phyloP scores from a whole-genome alignment of 2,113 vertebrate species.

The Bufo gargarizans region DNA sequence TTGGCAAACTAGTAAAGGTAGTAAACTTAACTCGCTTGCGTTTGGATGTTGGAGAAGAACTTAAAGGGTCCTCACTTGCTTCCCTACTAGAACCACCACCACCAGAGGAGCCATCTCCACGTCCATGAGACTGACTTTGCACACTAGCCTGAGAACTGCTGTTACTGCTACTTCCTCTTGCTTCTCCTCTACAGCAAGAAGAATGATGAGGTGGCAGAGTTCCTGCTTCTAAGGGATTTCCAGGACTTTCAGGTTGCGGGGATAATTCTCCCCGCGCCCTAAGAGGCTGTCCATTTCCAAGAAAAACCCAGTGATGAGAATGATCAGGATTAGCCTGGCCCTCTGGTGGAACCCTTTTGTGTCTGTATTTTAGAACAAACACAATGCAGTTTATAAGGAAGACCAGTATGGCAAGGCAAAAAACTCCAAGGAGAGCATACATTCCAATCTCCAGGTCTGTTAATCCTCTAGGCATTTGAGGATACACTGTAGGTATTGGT shows the following conservation, averaged over 20 bases:
- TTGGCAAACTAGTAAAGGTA: constrained; percentile 93
- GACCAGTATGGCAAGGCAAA: constrained; percentile 95
- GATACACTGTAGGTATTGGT: constrained; percentile 85
- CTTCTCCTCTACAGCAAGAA: constrained; percentile 88
- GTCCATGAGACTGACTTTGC: constrained; percentile 93
- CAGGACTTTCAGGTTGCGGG: constrained; percentile 82
- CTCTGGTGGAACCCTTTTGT: constrained; percentile 93
- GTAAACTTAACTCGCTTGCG: constrained; percentile 98
- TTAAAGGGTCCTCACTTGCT: constrained; percentile 88
- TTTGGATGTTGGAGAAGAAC: constrained; percentile 95
- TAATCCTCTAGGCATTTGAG: constrained; percentile 86
- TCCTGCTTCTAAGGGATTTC: constrained; percentile 84
- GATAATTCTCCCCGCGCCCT: constrained; percentile 88
- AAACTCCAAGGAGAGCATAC: constrained; percentile 94
- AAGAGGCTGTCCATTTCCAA: constrained; percentile 93
- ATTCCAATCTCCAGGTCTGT: constrained; percentile 98
- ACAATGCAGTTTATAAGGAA: constrained; percentile 99
- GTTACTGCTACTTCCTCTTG: constrained; percentile 89
- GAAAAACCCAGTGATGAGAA: constrained; percentile 98
- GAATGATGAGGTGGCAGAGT: constrained; percentile 66
- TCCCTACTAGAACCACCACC: constrained; percentile 90
- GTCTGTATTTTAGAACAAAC: constrained; percentile 94
- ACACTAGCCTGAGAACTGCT: constrained; percentile 97
- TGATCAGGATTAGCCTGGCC: constrained; percentile 98
- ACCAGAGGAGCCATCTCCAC: constrained; percentile 90